These are phyloP conservation scores for Neodon shergylaensis DNA, from an alignment of 2,113 vertebrate genomes.

Conservation along the genomic window DNA sequence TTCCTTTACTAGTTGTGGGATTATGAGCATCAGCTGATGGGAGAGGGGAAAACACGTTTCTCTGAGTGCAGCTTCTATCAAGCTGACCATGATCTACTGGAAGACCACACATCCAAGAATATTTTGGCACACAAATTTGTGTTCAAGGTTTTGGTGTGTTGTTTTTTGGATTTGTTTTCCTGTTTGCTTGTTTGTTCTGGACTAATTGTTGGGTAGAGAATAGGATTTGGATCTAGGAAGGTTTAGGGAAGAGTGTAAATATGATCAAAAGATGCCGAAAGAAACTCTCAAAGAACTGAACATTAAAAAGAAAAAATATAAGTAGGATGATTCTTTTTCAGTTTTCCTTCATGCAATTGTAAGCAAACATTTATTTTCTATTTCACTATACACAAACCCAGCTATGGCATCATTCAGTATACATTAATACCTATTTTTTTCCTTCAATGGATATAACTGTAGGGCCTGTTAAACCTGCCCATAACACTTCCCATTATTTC, in stretches of 20 bases:
- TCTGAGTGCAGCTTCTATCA: not conserved
- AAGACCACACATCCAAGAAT: not conserved
- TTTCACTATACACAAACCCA: not conserved
- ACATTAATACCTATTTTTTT: not conserved
- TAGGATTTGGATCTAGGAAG: not conserved
- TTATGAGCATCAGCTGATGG: too few relatives aligned
- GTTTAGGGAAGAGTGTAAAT: not conserved
- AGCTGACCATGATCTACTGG: not conserved
- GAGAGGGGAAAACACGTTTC: not conserved
- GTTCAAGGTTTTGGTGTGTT: not conserved
- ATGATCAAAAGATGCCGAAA: not conserved
- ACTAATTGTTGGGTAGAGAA: not conserved
- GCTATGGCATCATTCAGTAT: not conserved
- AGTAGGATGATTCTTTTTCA: accelerated
- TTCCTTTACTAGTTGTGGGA: not conserved
- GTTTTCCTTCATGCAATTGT: not conserved
- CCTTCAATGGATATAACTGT: not conserved
- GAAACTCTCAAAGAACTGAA: not conserved
- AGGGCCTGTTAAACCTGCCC: not conserved
- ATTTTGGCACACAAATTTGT: not conserved
- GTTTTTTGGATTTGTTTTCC: not conserved
- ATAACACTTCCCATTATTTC: not conserved
- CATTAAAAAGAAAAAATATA: not conserved
- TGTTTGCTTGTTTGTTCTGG: not conserved
- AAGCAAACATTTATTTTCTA: not conserved